Percentiles rank a stretch among this genome's conserved stretches.
Conservation (phyloP, 92 coral and sea anemone genomes). For the Anthopleura xanthogrammica region DNA sequence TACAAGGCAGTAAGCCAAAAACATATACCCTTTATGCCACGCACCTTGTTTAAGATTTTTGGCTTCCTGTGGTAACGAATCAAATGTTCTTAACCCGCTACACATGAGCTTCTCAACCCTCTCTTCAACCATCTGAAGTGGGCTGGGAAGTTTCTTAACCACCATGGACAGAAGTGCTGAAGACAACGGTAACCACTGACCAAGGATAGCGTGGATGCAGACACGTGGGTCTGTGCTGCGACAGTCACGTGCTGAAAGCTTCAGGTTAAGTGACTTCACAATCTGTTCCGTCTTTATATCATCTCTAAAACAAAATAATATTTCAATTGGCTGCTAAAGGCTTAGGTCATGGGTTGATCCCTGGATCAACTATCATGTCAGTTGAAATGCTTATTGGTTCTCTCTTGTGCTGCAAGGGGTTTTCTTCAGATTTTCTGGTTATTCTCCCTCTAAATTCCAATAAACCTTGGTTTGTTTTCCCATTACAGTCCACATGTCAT, state of each 20-base stretch:
- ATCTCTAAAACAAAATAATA: slow-evolving; percentile 56
- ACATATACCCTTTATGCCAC: neutral
- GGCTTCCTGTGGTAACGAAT: slow-evolving; percentile 74
- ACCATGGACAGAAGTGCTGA: slow-evolving; percentile 81
- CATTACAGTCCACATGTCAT: too few relatives aligned
- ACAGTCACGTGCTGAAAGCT: slow-evolving; percentile 93
- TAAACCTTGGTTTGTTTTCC: too few relatives aligned
- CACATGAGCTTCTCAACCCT: slow-evolving; percentile 95
- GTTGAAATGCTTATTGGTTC: too few relatives aligned
- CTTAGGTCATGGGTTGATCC: too few relatives aligned
- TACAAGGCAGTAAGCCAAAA: neutral
- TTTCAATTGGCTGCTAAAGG: too few relatives aligned
- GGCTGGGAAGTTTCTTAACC: slow-evolving; percentile 86
- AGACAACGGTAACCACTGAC: slow-evolving; percentile 96
- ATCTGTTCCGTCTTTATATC: slow-evolving; percentile 90
- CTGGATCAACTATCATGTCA: too few relatives aligned
- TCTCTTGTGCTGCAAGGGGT: too few relatives aligned
- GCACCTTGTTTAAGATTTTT: slow-evolving; percentile 74
- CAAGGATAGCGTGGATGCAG: slow-evolving; percentile 69
- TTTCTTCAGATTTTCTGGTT: too few relatives aligned
- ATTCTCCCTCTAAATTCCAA: too few relatives aligned
- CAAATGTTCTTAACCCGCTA: slow-evolving; percentile 88
- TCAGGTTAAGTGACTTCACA: slow-evolving; percentile 82
- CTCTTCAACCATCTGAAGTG: slow-evolving; percentile 70
- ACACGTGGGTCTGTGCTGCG: slow-evolving; percentile 84